Evolutionary conservation across 2,113 vertebrate genomes (phyloP).

Genomic region (Vulpes vulpes): DNA sequence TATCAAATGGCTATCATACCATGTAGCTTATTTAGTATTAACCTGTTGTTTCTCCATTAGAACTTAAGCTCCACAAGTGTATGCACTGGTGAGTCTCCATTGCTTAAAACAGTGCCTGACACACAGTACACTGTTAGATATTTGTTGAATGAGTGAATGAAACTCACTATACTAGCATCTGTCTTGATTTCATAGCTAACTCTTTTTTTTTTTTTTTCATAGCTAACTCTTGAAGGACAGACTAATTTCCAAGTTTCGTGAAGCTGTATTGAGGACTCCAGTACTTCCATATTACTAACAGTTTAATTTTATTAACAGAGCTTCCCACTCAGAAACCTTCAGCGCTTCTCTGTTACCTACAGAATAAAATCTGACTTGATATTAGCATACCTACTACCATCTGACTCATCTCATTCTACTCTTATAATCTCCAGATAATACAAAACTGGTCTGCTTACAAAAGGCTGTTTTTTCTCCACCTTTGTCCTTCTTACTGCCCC

Average conservation of each 20-base stretch:
- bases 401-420: not conserved
- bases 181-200: conserved; percentile 24
- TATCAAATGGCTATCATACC: not conserved
- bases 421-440: conserved; percentile 1
- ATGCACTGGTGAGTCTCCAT: not conserved
- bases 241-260: conserved; percentile 8
- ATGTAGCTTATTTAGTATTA: not conserved
- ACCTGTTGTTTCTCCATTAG: not conserved
- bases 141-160: not conserved
- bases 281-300: not conserved
- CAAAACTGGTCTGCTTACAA: not conserved
- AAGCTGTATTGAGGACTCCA: not conserved
- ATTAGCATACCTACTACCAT: not conserved
- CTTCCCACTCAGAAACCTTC: conserved; percentile 21
- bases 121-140: not conserved
- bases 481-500: not conserved
- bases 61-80: not conserved
- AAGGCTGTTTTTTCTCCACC: not conserved
- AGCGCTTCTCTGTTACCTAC: not conserved
- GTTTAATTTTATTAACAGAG: conserved; percentile 15
- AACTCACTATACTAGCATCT: not conserved
- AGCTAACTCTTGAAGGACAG: not conserved
- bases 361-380: conserved; percentile 22
- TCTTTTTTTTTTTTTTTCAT: not conserved
- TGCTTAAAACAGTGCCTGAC: not conserved